Base-by-base conservation (phyloP, 1,140 invertebrate species). In the Parapsyche elsis region DNA sequence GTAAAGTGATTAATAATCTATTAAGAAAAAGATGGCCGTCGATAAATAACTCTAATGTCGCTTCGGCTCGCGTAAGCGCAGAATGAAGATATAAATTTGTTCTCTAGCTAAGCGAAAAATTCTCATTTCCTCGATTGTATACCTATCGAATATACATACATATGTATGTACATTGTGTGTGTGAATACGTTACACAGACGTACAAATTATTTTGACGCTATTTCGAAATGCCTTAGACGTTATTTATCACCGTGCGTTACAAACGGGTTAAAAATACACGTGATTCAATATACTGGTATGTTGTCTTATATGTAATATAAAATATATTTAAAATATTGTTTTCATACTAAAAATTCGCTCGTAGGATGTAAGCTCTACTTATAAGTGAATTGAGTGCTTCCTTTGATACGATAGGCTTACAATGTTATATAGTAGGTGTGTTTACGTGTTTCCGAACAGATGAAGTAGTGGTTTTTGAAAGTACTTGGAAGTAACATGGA, bases 1-100 rank as follows among this genome's bases (percentile, higher is more conserved):
- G 64, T 67, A 24, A 19, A 23, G 64, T 67, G 64, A 67, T 67
- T 67, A 67, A 67, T 67, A 67, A 67, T 67, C 64, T 67, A 67
- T 67, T 67, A 67, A 67, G 24, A 30, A 19, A 24, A 67, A 12
- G 64, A 67, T 67, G 64, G 24, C 21, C 64, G 24, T 23, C 21
- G 24, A 67, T 67, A 67, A 67, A 67, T 67, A 23, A 67, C 64
- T 12, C 64, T 67, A 67, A 30, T 67, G 64, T 23, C 64, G 23
- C 23, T 12, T 53, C 49, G 49, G 4, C 16, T 53, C 16, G 49
- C 16, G 49, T 14, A 53, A 53, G 49, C 49, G 10, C 16, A 16
- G 10, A 53, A 53, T 53, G 16, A 53, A 53, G 16, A 53, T 53
- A 53, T 53, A 53, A 14, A 16, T 53, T 53, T 53, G 10, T 12